phyloP scores from a whole-genome alignment of 1,140 invertebrate genomes.

The Chelonus insularis region DNA sequence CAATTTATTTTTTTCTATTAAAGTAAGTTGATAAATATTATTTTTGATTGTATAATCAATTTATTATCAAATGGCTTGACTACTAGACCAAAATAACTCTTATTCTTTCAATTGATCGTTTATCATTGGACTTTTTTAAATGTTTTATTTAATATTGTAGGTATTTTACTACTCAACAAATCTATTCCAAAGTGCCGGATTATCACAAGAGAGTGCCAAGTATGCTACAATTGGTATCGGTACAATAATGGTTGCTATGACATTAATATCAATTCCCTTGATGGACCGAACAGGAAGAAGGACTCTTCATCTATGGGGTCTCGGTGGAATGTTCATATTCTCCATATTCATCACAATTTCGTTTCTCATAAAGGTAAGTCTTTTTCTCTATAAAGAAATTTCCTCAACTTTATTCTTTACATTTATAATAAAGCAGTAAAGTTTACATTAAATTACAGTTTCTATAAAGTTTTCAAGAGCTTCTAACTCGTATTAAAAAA shows the following conservation, averaged over 20 bases:
- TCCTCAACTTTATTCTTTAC: not conserved
- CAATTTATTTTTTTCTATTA: no score
- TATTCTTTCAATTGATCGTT: no score
- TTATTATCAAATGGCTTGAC: no score
- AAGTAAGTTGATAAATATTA: no score
- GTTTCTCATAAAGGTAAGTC: conserved; percentile 85
- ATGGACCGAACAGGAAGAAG: conserved; percentile 94
- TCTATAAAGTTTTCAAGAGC: no score
- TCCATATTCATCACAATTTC: conserved; percentile 97
- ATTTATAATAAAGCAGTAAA: not conserved
- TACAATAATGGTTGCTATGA: conserved; percentile 95
- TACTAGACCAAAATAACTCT: no score
- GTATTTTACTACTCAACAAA: conserved; percentile 97
- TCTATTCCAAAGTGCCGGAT: conserved; percentile 86
- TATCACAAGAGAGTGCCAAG: conserved; percentile 82
- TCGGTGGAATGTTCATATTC: conserved; percentile 96
- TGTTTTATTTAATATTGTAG: conserved; percentile 60
- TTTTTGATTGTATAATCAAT: no score
- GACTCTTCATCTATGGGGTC: conserved; percentile 91
- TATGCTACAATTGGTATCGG: conserved; percentile 97
- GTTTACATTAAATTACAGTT: no score
- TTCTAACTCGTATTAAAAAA: no score
- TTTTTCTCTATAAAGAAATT: not conserved
- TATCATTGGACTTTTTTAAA: no score
- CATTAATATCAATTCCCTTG: conserved; percentile 91